phyloP scores from a whole-genome alignment of 2,888 invertebrate species.

The Troides aeacus region DNA sequence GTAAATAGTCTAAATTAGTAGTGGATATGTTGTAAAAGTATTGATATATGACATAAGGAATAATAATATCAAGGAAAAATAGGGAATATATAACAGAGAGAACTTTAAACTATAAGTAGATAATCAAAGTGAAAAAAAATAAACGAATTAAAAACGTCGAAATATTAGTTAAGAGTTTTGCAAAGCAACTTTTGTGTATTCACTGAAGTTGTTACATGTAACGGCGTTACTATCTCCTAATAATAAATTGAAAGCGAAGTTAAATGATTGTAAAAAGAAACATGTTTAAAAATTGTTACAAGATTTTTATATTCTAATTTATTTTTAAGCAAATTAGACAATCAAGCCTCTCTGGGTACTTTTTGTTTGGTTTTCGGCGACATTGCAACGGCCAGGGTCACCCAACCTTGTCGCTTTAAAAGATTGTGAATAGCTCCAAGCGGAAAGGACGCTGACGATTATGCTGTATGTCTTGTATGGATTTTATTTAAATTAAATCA shows the following conservation, averaged over 20 bases:
- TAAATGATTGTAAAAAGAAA: too few species aligned
- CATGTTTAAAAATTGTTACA: neutral
- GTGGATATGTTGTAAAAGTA: too few species aligned
- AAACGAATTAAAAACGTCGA: too few species aligned
- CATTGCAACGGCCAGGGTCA: slow-evolving; percentile 36
- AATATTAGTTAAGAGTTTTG: too few species aligned
- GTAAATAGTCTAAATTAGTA: too few species aligned
- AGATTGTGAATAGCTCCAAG: slow-evolving; percentile 30
- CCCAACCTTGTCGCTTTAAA: slow-evolving; percentile 37
- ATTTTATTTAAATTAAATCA: neutral
- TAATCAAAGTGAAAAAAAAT: too few species aligned
- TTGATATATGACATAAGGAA: too few species aligned
- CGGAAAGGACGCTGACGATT: slow-evolving; percentile 30
- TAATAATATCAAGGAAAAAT: too few species aligned
- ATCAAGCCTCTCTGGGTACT: neutral
- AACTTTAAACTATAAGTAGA: too few species aligned
- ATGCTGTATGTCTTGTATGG: neutral
- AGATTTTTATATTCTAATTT: neutral
- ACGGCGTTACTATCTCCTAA: neutral
- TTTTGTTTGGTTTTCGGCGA: slow-evolving; percentile 28
- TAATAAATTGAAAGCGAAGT: neutral
- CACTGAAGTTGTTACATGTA: neutral
- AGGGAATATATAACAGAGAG: too few species aligned
- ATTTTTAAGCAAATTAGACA: neutral
- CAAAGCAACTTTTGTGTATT: too few species aligned